phyloP scores from a whole-genome alignment of 2,113 vertebrate species.

The Psammodynastes pulverulentus region DNA sequence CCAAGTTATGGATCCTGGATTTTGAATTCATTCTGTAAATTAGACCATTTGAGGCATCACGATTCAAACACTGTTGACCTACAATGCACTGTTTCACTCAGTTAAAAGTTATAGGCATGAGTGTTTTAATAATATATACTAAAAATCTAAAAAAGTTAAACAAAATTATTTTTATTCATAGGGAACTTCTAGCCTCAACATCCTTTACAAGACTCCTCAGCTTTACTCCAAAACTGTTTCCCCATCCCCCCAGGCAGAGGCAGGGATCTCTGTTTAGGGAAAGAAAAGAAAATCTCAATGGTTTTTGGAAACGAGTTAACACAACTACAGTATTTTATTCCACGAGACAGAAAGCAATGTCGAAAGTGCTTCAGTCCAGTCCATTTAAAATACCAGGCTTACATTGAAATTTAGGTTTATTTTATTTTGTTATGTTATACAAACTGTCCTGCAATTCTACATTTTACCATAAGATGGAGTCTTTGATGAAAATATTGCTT shows the following conservation, averaged over 20 bases:
- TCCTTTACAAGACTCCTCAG: background rate
- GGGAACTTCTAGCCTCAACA: background rate
- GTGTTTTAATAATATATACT: background rate
- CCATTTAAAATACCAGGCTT: background rate
- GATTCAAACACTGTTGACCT: no score
- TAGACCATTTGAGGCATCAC: no score
- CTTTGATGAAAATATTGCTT: background rate
- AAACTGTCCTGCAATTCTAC: background rate
- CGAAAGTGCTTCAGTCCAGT: background rate
- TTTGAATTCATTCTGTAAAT: no score
- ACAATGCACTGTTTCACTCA: no score
- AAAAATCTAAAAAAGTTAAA: background rate
- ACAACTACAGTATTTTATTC: background rate
- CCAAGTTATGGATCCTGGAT: no score
- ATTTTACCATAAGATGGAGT: slow-evolving; percentile 50
- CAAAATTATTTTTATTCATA: background rate
- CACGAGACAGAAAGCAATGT: background rate
- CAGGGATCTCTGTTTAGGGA: background rate
- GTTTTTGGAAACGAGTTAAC: background rate
- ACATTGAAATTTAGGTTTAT: background rate
- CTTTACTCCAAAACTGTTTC: background rate
- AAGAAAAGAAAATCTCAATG: background rate
- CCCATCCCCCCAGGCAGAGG: background rate
- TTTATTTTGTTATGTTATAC: background rate
- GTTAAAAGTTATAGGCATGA: no score